Base-by-base conservation (phyloP, 2,797 vertebrate genomes). In the Tenualosa ilisha region DNA sequence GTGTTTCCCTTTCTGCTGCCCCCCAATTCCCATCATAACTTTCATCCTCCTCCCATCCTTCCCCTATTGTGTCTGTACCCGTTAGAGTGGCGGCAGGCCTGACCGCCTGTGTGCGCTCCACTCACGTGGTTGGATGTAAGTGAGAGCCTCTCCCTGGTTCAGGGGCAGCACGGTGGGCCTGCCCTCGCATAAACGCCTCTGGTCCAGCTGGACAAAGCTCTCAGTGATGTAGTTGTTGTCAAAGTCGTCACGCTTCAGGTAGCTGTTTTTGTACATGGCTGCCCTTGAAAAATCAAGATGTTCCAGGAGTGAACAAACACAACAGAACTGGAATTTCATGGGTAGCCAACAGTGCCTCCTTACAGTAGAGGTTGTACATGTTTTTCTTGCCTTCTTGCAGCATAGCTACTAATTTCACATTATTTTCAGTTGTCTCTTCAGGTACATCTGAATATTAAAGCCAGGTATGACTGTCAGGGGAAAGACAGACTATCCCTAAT, bases 221-320 rank as follows among this genome's bases (percentile, higher is more conserved):
- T 88, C 84, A 0, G 92, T 97, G 93, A 99, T 95, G 90, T 97
- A 99, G 50, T 96, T 0, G 31, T 99, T 99, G 89, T 99, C 97
- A 0, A 96, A 97, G 83, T 86, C 17, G 13, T 97, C 92, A 0
- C 94, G 84, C 6, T 37, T 68, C 24, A 98, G 93, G 89, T 97
- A 99, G 0, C 84, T 83, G 7, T 89, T 92, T 12, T 92, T 94
- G 91, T 99, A 99, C 1, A 85, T 75, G 24, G 93, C 53, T 0
- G 97, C 97, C 54, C 97, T 98, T 82, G 3, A 20, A 43, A 72
- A 79, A 46, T 6, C 17, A 46, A 79, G 68, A 75, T 22, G 37
- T 43, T 46, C 40, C 20, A 7, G 7, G 17, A 20, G 7, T 46
- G 65, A 68, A 26, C 26, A 15, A 72, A 37, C 65, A 72, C 26